Evolutionary conservation across 2,113 vertebrate genomes (phyloP).

Genomic region (Passer domesticus): DNA sequence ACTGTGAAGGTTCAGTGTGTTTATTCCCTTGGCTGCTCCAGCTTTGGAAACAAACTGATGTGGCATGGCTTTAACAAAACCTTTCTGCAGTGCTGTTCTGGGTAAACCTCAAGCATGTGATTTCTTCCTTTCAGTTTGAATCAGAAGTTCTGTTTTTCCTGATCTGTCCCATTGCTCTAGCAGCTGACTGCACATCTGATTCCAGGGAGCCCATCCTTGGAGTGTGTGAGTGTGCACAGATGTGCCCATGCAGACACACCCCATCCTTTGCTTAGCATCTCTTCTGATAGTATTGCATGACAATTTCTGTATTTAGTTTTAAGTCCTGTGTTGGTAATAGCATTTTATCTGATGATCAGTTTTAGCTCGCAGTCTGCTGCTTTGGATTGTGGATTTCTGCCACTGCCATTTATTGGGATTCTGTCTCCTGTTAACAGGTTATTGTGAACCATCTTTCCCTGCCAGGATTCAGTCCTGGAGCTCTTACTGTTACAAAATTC

Average conservation of each 20-base stretch:
- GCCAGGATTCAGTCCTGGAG: not conserved
- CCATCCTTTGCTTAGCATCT: not conserved
- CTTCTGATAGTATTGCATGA: not conserved
- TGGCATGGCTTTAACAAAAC: not conserved
- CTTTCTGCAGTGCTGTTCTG: not conserved
- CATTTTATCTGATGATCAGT: not conserved
- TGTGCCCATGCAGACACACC: rapidly evolving
- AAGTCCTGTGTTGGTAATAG: not conserved
- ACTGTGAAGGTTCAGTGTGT: rapidly evolving
- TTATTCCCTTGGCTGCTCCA: not conserved
- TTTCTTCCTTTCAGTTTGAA: not conserved
- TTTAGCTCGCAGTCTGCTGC: constrained; percentile 1
- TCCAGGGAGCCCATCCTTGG: not conserved
- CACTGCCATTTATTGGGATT: constrained; percentile 12
- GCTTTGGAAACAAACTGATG: not conserved
- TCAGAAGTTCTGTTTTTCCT: not conserved
- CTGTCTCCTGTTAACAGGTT: constrained; percentile 10
- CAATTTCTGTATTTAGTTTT: not conserved
- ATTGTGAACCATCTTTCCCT: constrained; percentile 13
- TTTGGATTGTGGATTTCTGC: not conserved
- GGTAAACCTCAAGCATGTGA: not conserved
- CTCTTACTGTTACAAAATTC: not conserved
- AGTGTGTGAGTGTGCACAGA: too few relatives aligned
- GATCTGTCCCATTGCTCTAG: not conserved
- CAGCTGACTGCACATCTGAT: not conserved